These are phyloP conservation scores for Cheirogaleus medius DNA, from an alignment of 2,113 vertebrate species.

Conservation along the genomic window DNA sequence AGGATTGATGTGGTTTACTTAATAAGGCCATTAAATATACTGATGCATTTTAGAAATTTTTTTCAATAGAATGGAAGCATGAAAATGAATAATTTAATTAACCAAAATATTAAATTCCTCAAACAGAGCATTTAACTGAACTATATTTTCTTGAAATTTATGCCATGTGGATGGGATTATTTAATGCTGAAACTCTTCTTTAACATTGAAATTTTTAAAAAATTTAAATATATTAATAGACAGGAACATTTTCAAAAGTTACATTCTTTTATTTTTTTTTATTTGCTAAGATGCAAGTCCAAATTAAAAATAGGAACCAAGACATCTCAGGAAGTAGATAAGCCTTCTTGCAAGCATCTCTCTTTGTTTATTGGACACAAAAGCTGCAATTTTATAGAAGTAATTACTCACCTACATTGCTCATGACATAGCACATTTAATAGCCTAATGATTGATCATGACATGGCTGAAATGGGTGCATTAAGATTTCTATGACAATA, in stretches of 20 bases:
- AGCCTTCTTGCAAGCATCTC: background rate
- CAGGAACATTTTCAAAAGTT: background rate
- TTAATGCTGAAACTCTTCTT: background rate
- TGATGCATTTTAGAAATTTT: background rate
- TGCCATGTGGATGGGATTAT: background rate
- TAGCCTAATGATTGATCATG: background rate
- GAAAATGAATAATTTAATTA: background rate
- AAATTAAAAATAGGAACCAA: background rate
- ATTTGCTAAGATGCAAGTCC: background rate
- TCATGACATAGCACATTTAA: background rate
- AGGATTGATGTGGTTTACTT: slow-evolving; percentile 14
- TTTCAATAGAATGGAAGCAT: background rate
- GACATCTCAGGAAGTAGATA: background rate
- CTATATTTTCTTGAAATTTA: background rate
- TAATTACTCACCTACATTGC: background rate
- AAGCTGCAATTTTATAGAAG: slow-evolving; percentile 5
- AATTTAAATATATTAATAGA: background rate
- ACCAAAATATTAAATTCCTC: background rate
- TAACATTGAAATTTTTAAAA: background rate
- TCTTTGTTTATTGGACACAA: background rate
- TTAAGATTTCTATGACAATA: background rate
- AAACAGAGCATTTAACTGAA: background rate
- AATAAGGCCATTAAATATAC: background rate
- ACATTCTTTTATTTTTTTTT: background rate
- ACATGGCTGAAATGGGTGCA: background rate